Conservation (phyloP, 2,888 invertebrate genomes). For the Nomada ruficornis region DNA sequence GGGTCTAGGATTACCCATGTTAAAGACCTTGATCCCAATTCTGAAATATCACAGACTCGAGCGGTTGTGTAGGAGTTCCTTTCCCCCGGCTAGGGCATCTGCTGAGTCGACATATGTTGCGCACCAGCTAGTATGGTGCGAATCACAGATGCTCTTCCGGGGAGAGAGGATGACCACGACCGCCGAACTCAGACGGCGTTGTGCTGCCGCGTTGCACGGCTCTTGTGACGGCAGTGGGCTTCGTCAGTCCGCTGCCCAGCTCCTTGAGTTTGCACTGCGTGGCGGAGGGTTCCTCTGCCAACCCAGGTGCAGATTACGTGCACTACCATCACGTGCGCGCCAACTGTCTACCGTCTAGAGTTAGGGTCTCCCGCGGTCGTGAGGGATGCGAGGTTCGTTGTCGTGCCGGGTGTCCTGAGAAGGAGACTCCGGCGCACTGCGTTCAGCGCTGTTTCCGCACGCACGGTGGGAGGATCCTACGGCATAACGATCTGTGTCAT, state of each 20-base stretch:
- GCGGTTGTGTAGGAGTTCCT: too few relatives aligned
- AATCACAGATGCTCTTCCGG: not conserved
- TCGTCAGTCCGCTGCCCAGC: not conserved
- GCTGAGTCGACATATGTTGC: not conserved
- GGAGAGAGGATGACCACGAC: not conserved
- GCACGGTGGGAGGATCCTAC: conserved; percentile 22
- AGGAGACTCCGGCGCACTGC: conserved; percentile 15
- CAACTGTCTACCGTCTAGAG: not conserved
- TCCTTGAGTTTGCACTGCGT: not conserved
- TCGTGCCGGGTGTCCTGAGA: conserved; percentile 3
- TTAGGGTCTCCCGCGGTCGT: not conserved
- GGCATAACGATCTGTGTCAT: not conserved
- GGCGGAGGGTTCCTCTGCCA: not conserved
- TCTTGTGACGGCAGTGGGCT: not conserved
- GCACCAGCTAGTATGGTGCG: not conserved
- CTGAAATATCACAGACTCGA: not conserved
- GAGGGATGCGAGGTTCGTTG: not conserved
- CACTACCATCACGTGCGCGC: not conserved
- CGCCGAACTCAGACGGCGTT: not conserved
- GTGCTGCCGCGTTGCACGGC: not conserved
- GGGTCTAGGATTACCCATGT: not conserved
- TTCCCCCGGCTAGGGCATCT: not conserved
- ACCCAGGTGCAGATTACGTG: not conserved
- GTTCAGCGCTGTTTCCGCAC: conserved; percentile 12
- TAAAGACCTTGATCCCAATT: not conserved